Evolutionary conservation across 2,888 invertebrate species (phyloP).

Genomic region (Thelaira solivaga): DNA sequence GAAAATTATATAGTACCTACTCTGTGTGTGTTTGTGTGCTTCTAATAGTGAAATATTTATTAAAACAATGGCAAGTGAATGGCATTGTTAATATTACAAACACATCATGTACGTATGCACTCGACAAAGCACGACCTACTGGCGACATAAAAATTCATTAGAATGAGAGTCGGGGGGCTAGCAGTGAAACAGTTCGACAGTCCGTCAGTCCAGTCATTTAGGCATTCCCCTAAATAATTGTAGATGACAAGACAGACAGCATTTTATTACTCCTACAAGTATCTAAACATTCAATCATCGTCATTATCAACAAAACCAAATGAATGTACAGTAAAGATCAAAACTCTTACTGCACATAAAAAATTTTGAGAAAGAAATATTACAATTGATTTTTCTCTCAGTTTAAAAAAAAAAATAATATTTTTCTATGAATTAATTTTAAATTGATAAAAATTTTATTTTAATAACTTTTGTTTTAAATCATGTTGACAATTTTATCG

Average conservation of each 20-base stretch:
- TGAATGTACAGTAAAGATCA: neutral
- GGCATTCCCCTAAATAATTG: constrained; percentile 42
- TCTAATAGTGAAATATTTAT: neutral
- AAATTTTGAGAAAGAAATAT: constrained; percentile 4
- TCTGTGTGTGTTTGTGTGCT: too few species aligned
- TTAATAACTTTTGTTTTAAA: too few species aligned
- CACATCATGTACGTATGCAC: constrained; percentile 55
- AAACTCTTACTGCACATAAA: constrained; percentile 7
- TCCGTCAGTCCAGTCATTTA: constrained; percentile 18
- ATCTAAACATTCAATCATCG: constrained; percentile 14
- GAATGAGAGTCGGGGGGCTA: constrained; percentile 15
- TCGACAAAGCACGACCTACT: constrained; percentile 56
- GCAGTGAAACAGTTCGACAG: too few species aligned
- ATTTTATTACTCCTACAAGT: neutral
- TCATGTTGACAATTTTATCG: too few species aligned
- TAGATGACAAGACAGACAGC: constrained; percentile 11
- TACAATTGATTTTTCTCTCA: too few species aligned
- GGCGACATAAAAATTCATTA: constrained; percentile 54
- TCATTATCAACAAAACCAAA: neutral
- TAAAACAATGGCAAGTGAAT: constrained; percentile 19
- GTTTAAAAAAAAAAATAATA: too few species aligned
- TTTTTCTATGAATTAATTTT: too few species aligned
- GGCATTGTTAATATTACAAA: too few species aligned
- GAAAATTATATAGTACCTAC: too few species aligned
- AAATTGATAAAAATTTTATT: too few species aligned